These are phyloP conservation scores for Lagenorhynchus albirostris DNA, from an alignment of 2,113 vertebrate genomes.

Conservation along the genomic window DNA sequence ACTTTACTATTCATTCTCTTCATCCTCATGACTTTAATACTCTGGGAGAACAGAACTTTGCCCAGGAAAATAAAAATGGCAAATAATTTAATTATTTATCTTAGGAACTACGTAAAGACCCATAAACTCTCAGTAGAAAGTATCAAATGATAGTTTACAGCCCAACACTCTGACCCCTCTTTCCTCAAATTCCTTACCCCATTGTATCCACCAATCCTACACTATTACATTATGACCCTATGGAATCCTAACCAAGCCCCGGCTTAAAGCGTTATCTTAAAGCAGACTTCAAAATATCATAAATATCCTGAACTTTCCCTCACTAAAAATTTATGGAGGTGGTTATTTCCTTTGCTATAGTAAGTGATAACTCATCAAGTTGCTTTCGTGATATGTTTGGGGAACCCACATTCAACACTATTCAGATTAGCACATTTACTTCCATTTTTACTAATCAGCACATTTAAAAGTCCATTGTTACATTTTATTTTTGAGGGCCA, in stretches of 20 bases:
- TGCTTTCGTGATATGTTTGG: not conserved
- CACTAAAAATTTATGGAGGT: not conserved
- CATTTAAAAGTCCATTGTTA: not conserved
- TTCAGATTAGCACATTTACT: not conserved
- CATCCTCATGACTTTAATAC: not conserved
- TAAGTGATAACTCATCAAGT: not conserved
- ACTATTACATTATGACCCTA: not conserved
- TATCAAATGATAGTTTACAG: rapidly evolving
- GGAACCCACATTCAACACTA: not conserved
- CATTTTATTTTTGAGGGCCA: not conserved
- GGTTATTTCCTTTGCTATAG: not conserved
- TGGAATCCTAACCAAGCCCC: not conserved
- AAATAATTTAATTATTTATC: not conserved
- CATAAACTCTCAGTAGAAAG: not conserved
- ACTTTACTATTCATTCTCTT: not conserved
- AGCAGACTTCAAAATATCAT: not conserved
- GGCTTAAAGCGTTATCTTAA: not conserved
- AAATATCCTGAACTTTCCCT: not conserved
- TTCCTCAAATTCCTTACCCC: not conserved
- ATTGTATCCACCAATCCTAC: not conserved
- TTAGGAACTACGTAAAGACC: not conserved
- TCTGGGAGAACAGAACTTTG: not conserved
- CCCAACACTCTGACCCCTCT: rapidly evolving
- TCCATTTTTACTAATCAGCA: not conserved
- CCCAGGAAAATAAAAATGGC: not conserved